Conservation (phyloP, 2,113 vertebrate species). For the Rhea americana region DNA sequence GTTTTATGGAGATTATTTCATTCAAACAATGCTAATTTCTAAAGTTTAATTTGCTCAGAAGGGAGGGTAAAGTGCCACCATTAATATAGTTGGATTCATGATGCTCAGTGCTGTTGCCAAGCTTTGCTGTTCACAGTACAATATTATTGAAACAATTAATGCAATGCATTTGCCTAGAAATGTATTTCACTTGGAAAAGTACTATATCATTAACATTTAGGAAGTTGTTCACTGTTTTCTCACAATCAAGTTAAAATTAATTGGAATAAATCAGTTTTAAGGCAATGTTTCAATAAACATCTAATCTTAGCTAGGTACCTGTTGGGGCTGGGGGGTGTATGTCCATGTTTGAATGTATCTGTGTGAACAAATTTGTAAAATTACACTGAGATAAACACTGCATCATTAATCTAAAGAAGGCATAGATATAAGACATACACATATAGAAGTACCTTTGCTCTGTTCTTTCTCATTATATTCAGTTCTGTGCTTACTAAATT, state of each 20-base stretch:
- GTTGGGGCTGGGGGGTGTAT: accelerated
- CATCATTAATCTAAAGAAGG: not conserved
- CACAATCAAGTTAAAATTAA: not conserved
- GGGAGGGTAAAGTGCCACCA: not conserved
- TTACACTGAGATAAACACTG: not conserved
- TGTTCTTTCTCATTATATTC: not conserved
- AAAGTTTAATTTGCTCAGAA: not conserved
- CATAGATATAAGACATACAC: not conserved
- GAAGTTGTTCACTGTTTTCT: not conserved
- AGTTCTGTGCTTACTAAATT: not conserved
- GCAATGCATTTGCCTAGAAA: not conserved
- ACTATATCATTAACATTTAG: not conserved
- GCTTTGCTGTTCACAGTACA: not conserved
- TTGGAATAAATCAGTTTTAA: not conserved
- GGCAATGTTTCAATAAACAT: not conserved
- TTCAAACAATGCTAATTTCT: not conserved
- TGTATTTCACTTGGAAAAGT: not conserved
- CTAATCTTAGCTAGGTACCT: not conserved
- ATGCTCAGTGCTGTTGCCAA: not conserved
- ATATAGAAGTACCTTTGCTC: not conserved
- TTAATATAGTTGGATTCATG: not conserved
- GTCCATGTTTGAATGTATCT: not conserved
- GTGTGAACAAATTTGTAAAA: not conserved
- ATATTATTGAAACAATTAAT: not conserved
- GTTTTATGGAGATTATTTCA: not conserved